These are phyloP conservation scores for Pachyrhynchus sulphureomaculatus DNA, from an alignment of 1,140 invertebrate species.

Conservation along the genomic window DNA sequence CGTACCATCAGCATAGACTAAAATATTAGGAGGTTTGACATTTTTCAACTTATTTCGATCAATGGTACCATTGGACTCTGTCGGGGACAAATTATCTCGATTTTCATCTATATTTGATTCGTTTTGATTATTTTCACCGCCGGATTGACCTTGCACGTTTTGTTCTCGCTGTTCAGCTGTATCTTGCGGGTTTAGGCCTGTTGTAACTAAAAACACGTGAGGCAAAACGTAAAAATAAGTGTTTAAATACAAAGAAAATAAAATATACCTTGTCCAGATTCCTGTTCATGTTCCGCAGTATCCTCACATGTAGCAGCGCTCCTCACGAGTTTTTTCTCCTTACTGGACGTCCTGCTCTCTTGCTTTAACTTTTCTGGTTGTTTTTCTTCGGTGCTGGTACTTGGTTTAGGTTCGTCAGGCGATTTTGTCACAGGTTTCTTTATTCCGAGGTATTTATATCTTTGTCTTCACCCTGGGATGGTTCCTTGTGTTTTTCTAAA, in stretches of 20 bases:
- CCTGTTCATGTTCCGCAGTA: constrained; percentile 6
- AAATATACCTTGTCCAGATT: constrained; percentile 7
- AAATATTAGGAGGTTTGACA: constrained; percentile 76
- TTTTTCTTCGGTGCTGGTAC: constrained; percentile 15
- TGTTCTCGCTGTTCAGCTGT: too few relatives aligned
- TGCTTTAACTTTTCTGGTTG: constrained; percentile 11
- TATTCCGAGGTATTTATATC: constrained; percentile 8
- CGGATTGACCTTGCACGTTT: too few relatives aligned
- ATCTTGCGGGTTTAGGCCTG: too few relatives aligned
- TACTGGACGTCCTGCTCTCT: constrained; percentile 25
- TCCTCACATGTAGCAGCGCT: constrained; percentile 31
- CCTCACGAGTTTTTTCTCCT: constrained; percentile 32
- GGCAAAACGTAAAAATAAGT: neutral
- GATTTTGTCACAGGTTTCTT: neutral
- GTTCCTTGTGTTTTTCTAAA: too few relatives aligned
- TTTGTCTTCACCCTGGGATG: neutral
- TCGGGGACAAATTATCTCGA: constrained; percentile 1
- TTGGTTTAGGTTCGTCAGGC: constrained; percentile 10
- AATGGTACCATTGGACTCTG: neutral
- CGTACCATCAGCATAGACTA: constrained; percentile 78
- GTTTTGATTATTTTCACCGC: neutral
- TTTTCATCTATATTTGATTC: neutral
- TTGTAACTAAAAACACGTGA: neutral
- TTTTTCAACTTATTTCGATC: constrained; percentile 13
- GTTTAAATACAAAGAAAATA: too few relatives aligned